These are phyloP conservation scores for Conops quadrifasciatus DNA, from an alignment of 2,888 invertebrate genomes.

Conservation along the genomic window DNA sequence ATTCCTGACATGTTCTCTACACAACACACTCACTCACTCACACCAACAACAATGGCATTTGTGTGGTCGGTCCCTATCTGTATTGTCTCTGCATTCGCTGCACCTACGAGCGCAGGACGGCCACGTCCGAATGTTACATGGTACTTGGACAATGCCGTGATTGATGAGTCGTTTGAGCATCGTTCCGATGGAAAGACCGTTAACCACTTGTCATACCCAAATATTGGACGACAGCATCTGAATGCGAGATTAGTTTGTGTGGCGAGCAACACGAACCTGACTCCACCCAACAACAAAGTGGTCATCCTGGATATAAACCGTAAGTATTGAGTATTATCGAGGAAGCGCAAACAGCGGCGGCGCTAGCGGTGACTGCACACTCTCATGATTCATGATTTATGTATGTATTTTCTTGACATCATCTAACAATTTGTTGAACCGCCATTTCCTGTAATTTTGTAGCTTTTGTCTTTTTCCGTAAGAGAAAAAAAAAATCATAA, in stretches of 20 bases:
- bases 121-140: constrained; percentile 83
- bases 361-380: too few relatives aligned
- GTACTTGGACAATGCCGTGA: constrained; percentile 85
- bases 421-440: too few relatives aligned
- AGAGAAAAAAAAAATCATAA: too few relatives aligned
- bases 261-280: constrained; percentile 86
- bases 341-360: too few relatives aligned
- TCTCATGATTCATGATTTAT: too few relatives aligned
- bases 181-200: constrained; percentile 75
- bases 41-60: constrained; percentile 24
- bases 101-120: constrained; percentile 68
- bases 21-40: background rate
- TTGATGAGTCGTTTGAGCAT: constrained; percentile 83
- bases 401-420: too few relatives aligned
- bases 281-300: constrained; percentile 79
- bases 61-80: constrained; percentile 38
- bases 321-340: constrained; percentile 69
- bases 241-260: constrained; percentile 86
- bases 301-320: constrained; percentile 85
- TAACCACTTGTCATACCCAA: constrained; percentile 82
- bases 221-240: constrained; percentile 83
- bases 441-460: too few relatives aligned
- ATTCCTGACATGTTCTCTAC: background rate
- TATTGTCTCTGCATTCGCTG: constrained; percentile 32
- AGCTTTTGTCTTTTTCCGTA: too few relatives aligned